These are phyloP conservation scores for Raja brachyura DNA, from an alignment of 2,113 vertebrate species.

Conservation along the genomic window DNA sequence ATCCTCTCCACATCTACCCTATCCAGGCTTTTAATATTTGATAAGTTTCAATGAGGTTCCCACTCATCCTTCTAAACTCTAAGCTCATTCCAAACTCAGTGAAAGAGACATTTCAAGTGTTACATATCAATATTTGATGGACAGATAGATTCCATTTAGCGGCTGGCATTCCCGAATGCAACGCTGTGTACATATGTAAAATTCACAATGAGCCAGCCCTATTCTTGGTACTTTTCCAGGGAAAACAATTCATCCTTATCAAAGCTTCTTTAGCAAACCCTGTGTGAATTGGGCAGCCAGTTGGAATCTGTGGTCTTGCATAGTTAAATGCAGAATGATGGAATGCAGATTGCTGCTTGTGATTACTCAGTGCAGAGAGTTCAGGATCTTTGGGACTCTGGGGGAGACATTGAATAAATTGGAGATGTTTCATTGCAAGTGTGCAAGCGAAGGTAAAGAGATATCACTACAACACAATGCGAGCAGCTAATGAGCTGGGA, in stretches of 20 bases:
- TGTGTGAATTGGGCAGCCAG: background rate
- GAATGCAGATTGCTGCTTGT: background rate
- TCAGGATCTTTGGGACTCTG: background rate
- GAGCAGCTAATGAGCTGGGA: background rate
- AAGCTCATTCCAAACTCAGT: background rate
- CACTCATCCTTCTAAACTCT: no score
- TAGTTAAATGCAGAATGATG: background rate
- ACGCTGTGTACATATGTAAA: background rate
- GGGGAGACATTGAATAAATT: background rate
- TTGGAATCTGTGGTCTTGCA: background rate
- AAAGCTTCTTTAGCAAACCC: background rate
- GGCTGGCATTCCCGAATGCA: background rate
- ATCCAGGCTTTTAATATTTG: no score
- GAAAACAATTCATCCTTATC: conserved; percentile 4
- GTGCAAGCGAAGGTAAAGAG: background rate
- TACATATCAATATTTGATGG: background rate
- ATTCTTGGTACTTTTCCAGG: background rate
- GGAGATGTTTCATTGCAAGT: background rate
- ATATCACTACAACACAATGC: background rate
- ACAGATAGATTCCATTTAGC: conserved; percentile 17
- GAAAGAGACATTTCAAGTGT: background rate
- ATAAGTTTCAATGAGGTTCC: no score
- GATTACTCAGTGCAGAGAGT: background rate
- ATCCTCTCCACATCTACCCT: no score
- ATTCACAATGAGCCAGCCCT: background rate